These are phyloP conservation scores for Desoria tigrina DNA, from an alignment of 2,888 invertebrate genomes.

Conservation along the genomic window DNA sequence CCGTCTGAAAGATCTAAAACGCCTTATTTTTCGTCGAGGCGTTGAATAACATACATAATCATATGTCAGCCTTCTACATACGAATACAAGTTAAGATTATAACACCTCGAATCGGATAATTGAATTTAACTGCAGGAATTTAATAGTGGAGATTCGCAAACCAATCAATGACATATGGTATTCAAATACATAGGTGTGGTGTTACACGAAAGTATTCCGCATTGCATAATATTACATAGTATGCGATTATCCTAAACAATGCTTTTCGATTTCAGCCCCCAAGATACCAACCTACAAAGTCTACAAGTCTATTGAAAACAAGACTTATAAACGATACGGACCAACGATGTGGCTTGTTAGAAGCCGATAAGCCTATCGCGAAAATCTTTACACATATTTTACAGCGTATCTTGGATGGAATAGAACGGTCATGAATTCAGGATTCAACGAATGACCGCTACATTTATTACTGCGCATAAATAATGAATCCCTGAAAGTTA, in stretches of 20 bases:
- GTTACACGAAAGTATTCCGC: no score
- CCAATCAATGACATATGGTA: no score
- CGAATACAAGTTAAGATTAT: slow-evolving; percentile 10
- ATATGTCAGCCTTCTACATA: slow-evolving; percentile 32
- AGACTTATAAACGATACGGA: no score
- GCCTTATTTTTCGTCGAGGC: slow-evolving; percentile 8
- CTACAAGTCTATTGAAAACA: background rate
- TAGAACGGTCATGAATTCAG: background rate
- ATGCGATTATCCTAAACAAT: background rate
- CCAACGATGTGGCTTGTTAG: no score
- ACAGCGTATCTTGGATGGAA: slow-evolving; percentile 17
- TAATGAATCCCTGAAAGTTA: slow-evolving; percentile 4
- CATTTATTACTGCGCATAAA: slow-evolving; percentile 5
- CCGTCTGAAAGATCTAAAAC: slow-evolving; percentile 23
- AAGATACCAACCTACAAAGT: no score
- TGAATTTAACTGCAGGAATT: background rate
- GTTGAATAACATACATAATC: slow-evolving; percentile 33
- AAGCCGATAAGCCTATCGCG: no score
- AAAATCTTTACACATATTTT: background rate
- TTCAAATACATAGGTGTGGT: no score
- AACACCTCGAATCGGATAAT: slow-evolving; percentile 3
- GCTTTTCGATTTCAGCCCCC: background rate
- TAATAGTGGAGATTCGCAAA: background rate
- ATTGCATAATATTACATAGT: background rate
- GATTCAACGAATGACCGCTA: background rate